phyloP scores from a whole-genome alignment of 2,888 invertebrate species.

The Nymphalis polychloros region DNA sequence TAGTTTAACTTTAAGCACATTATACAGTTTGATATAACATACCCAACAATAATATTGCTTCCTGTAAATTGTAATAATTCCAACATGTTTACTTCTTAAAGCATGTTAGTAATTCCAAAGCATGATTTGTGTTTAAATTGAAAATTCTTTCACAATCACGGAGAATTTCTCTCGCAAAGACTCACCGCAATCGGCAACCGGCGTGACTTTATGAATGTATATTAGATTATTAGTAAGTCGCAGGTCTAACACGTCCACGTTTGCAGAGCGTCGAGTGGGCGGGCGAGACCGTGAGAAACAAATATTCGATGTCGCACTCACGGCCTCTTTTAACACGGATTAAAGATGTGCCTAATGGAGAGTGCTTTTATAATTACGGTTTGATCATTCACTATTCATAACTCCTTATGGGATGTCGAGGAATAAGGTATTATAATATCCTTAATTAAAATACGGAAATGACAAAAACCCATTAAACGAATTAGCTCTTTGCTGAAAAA shows the following conservation, averaged over 20 bases:
- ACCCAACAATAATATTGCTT: too few species aligned
- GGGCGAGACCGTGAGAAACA: constrained; percentile 78
- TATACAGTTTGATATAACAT: too few species aligned
- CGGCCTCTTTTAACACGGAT: constrained; percentile 51
- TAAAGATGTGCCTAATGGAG: constrained; percentile 47
- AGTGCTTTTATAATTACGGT: constrained; percentile 58
- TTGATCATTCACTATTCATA: constrained; percentile 57
- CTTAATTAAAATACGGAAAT: constrained; percentile 25
- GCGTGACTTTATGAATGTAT: constrained; percentile 40
- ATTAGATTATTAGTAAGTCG: constrained; percentile 45
- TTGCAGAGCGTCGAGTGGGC: constrained; percentile 66
- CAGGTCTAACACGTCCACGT: constrained; percentile 47
- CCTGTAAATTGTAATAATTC: too few species aligned
- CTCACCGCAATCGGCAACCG: constrained; percentile 11
- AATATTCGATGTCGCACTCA: constrained; percentile 67
- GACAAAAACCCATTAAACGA: constrained; percentile 17
- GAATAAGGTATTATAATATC: constrained; percentile 23
- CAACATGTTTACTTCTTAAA: too few species aligned
- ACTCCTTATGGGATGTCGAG: constrained; percentile 35
- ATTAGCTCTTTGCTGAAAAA: constrained; percentile 10
- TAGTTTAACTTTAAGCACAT: background rate
- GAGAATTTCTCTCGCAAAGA: constrained; percentile 11
- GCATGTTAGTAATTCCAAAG: background rate
- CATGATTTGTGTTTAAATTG: background rate
- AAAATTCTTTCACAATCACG: constrained; percentile 16